These are phyloP conservation scores for Beris morrisii DNA, from an alignment of 2,888 invertebrate species.

Conservation along the genomic window DNA sequence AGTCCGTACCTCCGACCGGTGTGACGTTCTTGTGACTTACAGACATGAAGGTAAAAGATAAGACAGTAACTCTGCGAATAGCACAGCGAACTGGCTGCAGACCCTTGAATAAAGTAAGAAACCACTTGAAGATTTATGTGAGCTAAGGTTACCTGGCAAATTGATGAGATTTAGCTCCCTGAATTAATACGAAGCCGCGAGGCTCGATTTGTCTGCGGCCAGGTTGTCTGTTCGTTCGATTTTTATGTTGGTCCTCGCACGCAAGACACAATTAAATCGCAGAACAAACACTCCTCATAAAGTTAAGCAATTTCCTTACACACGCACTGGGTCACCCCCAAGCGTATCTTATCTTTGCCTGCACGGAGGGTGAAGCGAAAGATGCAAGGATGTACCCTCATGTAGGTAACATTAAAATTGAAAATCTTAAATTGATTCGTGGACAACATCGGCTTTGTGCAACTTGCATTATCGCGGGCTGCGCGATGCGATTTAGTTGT, in stretches of 20 bases:
- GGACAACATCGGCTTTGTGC: too few species aligned
- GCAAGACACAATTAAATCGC: constrained; percentile 6
- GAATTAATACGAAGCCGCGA: constrained; percentile 34
- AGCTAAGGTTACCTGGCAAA: constrained; percentile 28
- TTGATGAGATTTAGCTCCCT: constrained; percentile 34
- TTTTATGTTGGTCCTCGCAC: not conserved
- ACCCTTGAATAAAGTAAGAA: constrained; percentile 20
- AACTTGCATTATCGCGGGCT: constrained; percentile 1
- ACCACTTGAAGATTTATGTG: constrained; percentile 28
- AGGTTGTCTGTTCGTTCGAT: not conserved
- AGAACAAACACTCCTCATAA: constrained; percentile 10
- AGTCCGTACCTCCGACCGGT: not conserved
- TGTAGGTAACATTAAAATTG: too few species aligned
- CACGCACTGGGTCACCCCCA: too few species aligned
- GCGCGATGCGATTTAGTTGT: not conserved
- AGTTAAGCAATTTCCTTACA: too few species aligned
- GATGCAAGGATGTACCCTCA: too few species aligned
- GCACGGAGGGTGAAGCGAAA: too few species aligned
- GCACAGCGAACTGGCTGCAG: constrained; percentile 15
- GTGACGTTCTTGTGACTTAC: not conserved
- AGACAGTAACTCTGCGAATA: constrained; percentile 2
- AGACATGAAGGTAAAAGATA: not conserved
- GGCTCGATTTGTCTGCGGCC: constrained; percentile 30
- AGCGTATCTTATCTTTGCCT: too few species aligned
- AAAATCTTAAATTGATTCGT: too few species aligned